phyloP scores from a whole-genome alignment of 2,797 vertebrate genomes.

The Gymnocypris eckloni region DNA sequence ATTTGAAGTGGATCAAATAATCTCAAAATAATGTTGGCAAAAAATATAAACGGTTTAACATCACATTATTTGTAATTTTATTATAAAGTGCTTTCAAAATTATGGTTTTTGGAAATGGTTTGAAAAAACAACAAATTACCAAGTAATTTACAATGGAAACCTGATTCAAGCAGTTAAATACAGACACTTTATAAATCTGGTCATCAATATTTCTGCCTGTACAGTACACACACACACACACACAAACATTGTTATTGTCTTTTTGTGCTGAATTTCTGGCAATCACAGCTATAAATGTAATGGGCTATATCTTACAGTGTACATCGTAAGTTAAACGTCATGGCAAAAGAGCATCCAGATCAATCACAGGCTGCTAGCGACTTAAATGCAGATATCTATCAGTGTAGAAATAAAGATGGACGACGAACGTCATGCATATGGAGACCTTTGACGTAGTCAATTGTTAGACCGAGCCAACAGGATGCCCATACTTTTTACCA shows the following conservation, averaged over 20 bases:
- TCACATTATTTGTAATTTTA: neutral
- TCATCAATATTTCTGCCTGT: too few relatives aligned
- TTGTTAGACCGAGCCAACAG: slow-evolving; percentile 67
- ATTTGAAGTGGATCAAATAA: too few relatives aligned
- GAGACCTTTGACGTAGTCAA: slow-evolving; percentile 70
- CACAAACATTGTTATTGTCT: neutral
- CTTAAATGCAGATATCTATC: slow-evolving; percentile 3
- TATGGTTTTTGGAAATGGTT: neutral
- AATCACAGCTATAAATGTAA: neutral
- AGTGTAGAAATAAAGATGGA: slow-evolving; percentile 31
- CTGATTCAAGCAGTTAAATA: neutral
- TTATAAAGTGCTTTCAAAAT: neutral
- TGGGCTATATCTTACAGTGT: neutral
- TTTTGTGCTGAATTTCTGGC: too few relatives aligned
- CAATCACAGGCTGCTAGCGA: neutral
- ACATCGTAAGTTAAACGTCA: neutral
- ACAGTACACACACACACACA: too few relatives aligned
- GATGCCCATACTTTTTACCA: slow-evolving; percentile 62
- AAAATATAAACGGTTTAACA: neutral
- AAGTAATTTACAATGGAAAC: neutral
- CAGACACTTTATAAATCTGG: too few relatives aligned
- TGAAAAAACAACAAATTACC: neutral
- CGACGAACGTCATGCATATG: slow-evolving; percentile 54
- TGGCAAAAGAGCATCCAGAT: neutral
- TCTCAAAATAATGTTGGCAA: neutral